phyloP scores from a whole-genome alignment of 2,113 vertebrate species.

The Chunga burmeisteri region DNA sequence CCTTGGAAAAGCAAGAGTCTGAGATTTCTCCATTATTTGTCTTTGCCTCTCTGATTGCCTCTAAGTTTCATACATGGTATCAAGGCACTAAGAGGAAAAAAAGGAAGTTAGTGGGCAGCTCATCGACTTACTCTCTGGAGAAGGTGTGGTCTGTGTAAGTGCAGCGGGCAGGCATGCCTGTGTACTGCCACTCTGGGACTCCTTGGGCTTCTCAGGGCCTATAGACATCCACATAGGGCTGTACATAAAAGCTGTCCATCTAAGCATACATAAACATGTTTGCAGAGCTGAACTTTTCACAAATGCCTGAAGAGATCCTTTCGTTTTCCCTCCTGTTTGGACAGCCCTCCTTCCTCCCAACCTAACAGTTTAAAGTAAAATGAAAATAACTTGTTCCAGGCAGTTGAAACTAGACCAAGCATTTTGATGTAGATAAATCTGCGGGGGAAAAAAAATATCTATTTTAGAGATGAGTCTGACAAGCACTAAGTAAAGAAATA shows the following conservation, averaged over 20 bases:
- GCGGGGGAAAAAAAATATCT: fast-evolving
- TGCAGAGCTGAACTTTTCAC: not conserved
- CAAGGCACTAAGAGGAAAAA: not conserved
- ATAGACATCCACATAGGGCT: not conserved
- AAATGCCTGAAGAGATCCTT: not conserved
- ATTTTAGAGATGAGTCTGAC: not conserved
- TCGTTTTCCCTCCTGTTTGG: not conserved
- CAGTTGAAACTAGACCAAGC: not conserved
- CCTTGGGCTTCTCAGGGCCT: not conserved
- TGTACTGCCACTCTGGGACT: not conserved
- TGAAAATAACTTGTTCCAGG: not conserved
- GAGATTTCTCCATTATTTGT: not conserved
- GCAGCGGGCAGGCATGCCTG: not conserved
- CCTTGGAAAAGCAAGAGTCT: not conserved
- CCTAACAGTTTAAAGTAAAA: not conserved
- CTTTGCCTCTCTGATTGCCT: not conserved
- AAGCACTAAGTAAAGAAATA: not conserved
- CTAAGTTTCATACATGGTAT: fast-evolving
- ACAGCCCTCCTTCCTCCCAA: not conserved
- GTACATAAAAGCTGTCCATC: not conserved
- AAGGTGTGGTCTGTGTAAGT: not conserved
- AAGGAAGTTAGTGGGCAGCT: not conserved
- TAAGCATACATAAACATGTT: fast-evolving
- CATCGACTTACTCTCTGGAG: not conserved
- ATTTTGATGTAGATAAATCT: not conserved